Percentiles rank a stretch among this genome's conserved stretches.
Evolutionary conservation across 2,113 vertebrate species (phyloP).

Genomic region (Theristicus caerulescens): DNA sequence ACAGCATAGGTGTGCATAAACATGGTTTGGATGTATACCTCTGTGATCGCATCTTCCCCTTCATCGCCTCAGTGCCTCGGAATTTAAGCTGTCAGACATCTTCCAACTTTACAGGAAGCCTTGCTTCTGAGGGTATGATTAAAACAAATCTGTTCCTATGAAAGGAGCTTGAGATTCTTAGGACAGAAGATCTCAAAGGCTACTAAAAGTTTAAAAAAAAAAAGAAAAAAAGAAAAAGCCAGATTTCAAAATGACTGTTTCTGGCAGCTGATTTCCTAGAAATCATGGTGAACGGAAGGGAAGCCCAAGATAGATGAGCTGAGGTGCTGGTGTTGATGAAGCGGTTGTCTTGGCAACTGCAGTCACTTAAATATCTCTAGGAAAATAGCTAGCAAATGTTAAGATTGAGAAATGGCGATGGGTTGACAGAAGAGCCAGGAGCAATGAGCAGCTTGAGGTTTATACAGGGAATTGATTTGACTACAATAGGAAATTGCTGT

Average conservation of each 20-base stretch:
- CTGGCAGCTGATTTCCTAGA: slow-evolving; percentile 25
- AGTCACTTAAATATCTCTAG: slow-evolving; percentile 57
- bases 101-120: not conserved
- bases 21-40: not conserved
- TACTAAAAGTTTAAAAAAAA: not conserved
- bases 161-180: not conserved
- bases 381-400: slow-evolving; percentile 39
- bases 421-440: not conserved
- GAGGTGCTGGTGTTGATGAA: slow-evolving; percentile 51
- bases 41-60: not conserved
- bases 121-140: not conserved
- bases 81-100: not conserved
- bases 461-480: not conserved
- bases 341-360: slow-evolving; percentile 45
- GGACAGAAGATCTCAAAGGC: not conserved
- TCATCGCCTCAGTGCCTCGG: not conserved
- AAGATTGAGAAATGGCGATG: not conserved
- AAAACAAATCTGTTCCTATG: not conserved
- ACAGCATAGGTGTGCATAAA: not conserved
- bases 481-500: not conserved
- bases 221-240: not conserved
- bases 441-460: not conserved
- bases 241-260: not conserved
- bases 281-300: not conserved
- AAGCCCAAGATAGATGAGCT: slow-evolving; percentile 53